Conservation (phyloP, 2,888 invertebrate genomes). For the Pheosia tremula region DNA sequence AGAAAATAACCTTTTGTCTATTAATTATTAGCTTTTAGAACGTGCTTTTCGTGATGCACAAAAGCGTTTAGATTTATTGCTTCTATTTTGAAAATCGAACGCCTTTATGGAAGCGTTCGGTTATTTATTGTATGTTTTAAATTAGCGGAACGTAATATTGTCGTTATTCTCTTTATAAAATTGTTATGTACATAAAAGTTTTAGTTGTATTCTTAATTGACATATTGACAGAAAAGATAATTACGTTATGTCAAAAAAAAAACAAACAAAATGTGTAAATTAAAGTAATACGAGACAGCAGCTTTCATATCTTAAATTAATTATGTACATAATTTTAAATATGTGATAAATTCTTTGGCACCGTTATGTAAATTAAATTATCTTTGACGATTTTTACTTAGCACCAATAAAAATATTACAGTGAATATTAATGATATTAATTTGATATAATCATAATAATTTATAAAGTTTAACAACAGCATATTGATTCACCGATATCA, state of each 20-base stretch:
- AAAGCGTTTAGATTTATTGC: constrained; percentile 43
- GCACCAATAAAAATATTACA: neutral
- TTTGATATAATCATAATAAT: constrained; percentile 3
- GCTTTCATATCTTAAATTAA: too few species aligned
- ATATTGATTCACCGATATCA: neutral
- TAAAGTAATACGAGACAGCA: neutral
- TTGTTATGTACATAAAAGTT: neutral
- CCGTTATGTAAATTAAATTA: constrained; percentile 1
- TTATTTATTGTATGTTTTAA: constrained; percentile 39
- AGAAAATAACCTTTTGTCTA: constrained; percentile 40
- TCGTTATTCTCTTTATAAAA: constrained; percentile 5
- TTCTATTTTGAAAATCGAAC: constrained; percentile 38
- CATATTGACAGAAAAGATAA: constrained; percentile 21
- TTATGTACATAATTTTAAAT: neutral
- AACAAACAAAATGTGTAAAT: neutral
- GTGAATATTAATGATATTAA: neutral
- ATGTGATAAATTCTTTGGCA: neutral
- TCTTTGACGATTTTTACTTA: constrained; percentile 7
- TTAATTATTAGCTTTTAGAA: constrained; percentile 58
- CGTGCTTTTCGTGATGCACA: constrained; percentile 40
- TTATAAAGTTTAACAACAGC: neutral
- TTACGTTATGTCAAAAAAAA: constrained; percentile 20
- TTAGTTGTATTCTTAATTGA: neutral
- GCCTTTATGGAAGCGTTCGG: constrained; percentile 32
- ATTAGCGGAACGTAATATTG: constrained; percentile 23